Conservation (phyloP, 2,113 vertebrate genomes). For the Carassius gibelio region DNA sequence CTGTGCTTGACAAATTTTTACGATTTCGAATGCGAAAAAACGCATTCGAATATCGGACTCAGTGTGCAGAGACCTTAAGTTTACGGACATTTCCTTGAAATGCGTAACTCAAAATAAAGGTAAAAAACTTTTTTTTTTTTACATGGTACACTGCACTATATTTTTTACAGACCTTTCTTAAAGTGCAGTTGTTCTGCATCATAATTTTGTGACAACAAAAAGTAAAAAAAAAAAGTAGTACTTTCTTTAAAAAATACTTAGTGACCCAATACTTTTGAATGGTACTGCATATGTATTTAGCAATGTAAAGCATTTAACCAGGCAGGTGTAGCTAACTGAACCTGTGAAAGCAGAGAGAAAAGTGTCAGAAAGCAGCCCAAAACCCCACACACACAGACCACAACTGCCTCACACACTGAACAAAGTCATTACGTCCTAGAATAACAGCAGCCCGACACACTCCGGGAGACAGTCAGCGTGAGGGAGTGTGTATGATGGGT, state of each 20-base stretch:
- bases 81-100: too few relatives aligned
- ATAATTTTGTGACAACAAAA: background rate
- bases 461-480: conserved; percentile 31
- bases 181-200: background rate
- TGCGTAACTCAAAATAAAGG: too few relatives aligned
- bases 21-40: too few relatives aligned
- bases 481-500: conserved; percentile 21
- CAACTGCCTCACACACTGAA: conserved; percentile 68
- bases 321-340: background rate
- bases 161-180: too few relatives aligned
- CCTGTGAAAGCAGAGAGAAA: background rate
- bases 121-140: too few relatives aligned
- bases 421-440: conserved; percentile 64
- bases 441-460: conserved; percentile 59
- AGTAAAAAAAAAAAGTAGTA: too few relatives aligned
- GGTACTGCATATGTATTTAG: background rate
- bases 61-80: too few relatives aligned
- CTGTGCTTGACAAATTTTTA: too few relatives aligned
- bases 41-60: too few relatives aligned
- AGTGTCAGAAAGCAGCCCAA: conserved; percentile 1
- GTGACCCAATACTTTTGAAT: background rate
- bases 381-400: conserved; percentile 42
- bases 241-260: background rate
- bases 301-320: conserved; percentile 26
- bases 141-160: too few relatives aligned